These are phyloP conservation scores for Apeltes quadracus DNA, from an alignment of 2,113 vertebrate species.

Conservation along the genomic window DNA sequence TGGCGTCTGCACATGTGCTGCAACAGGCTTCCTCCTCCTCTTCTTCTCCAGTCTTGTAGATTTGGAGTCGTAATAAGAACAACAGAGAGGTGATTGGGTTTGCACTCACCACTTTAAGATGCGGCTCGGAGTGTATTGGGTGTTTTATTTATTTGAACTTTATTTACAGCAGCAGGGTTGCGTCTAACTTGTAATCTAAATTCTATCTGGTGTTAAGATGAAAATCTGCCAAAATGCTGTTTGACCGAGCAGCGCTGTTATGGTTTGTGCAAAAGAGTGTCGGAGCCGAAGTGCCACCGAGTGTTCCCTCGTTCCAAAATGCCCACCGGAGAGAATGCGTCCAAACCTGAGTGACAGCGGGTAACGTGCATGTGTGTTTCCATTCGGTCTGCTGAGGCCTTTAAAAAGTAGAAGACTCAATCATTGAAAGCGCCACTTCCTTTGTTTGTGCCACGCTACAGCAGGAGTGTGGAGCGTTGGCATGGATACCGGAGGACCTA, in stretches of 20 bases:
- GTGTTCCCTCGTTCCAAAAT: not conserved
- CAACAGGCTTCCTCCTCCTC: not conserved
- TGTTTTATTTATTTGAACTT: conserved; percentile 23
- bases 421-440: not conserved
- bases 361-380: too few relatives aligned
- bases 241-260: not conserved
- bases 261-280: not conserved
- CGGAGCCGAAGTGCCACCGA: too few relatives aligned
- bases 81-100: not conserved
- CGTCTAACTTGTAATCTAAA: not conserved
- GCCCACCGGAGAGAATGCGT: conserved; percentile 31
- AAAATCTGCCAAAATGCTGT: not conserved
- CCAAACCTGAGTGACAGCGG: too few relatives aligned
- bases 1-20: not conserved
- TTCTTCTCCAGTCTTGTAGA: too few relatives aligned
- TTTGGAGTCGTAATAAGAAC: not conserved
- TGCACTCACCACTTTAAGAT: not conserved
- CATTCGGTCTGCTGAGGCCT: not conserved
- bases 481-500: conserved; percentile 46
- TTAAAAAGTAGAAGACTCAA: not conserved
- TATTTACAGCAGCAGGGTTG: not conserved
- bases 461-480: conserved; percentile 22
- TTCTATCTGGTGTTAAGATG: not conserved
- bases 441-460: conserved; percentile 12
- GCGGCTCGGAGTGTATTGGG: too few relatives aligned